Base-by-base conservation (phyloP, 2,888 invertebrate genomes). In the Drosophila mimica region DNA sequence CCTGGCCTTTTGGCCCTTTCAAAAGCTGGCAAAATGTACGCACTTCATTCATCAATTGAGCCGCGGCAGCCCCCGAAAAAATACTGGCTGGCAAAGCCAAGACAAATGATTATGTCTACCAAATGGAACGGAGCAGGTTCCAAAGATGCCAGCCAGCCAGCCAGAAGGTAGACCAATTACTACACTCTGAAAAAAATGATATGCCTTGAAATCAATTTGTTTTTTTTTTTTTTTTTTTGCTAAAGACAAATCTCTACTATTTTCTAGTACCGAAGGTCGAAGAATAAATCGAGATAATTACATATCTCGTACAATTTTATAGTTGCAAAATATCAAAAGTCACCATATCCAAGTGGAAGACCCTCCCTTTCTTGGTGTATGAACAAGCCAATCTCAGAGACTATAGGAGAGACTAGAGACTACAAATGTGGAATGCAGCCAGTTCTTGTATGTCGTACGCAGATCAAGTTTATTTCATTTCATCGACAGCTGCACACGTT, bases 31-130 rank as follows among this genome's bases (percentile, higher is more conserved):
- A 17, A 57, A 57, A 53, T 69, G 72, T 81, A 86, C 84, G 84
- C 86, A 84, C 82, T 83, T 86, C 88, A 87, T 86, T 82, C 86
- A 86, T 88, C 86, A 88, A 88, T 87, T 86, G 88, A 71, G 74
- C 67, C 76, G 66, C 59, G 80, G 65, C 31, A n/a, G 11, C 13
- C n/a, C 31, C 70, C 79, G 7, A n/a, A 28, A 28, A 38, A 80
- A 81, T 56, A 70, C 63, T 28, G 8, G 66, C 11, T 66, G 62
- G 66, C 74, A 58, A 53, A 62, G 71, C 73, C 79, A 83, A 85
- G 79, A 86, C 82, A 86, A 87, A 88, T 87, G 82, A 87, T 87
- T 84, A 86, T 84, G 79, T 76, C 81, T 76, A 68, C 70, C 78
- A 54, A 54, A 48, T 48, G 38, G 25, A 46, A 49, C 28, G 48